Conservation (phyloP, 2,888 invertebrate genomes). For the Nasonovia ribisnigri region DNA sequence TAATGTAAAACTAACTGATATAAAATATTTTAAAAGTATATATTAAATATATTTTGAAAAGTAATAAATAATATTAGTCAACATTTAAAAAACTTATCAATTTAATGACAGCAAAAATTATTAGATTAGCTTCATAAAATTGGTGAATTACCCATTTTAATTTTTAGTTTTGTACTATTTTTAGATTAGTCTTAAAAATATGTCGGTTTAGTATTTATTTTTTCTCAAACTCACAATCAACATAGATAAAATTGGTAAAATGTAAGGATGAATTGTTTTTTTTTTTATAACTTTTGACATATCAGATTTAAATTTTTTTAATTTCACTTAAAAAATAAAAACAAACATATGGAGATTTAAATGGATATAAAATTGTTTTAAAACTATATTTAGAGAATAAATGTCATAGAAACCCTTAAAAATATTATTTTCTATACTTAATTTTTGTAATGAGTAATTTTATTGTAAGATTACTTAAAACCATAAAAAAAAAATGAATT, state of each 20-base stretch:
- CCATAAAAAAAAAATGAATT: background rate
- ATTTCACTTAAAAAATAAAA: too few relatives aligned
- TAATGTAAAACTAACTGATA: background rate
- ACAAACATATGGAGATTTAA: too few relatives aligned
- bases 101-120: background rate
- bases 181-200: background rate
- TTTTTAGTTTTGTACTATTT: background rate
- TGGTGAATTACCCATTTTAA: background rate
- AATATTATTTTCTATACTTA: background rate
- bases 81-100: background rate
- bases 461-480: background rate
- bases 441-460: background rate
- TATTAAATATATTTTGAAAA: too few relatives aligned
- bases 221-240: background rate
- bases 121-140: background rate
- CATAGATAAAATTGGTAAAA: background rate
- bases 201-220: background rate
- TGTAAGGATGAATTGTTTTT: background rate
- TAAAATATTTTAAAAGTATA: background rate
- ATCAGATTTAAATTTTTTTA: too few relatives aligned
- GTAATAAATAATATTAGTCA: too few relatives aligned
- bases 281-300: background rate
- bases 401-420: too few relatives aligned
- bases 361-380: too few relatives aligned
- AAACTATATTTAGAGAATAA: too few relatives aligned